Percentiles rank a stretch among this genome's conserved stretches.
These are phyloP conservation scores for Ceramica pisi DNA, from an alignment of 2,888 invertebrate species.

Conservation along the genomic window DNA sequence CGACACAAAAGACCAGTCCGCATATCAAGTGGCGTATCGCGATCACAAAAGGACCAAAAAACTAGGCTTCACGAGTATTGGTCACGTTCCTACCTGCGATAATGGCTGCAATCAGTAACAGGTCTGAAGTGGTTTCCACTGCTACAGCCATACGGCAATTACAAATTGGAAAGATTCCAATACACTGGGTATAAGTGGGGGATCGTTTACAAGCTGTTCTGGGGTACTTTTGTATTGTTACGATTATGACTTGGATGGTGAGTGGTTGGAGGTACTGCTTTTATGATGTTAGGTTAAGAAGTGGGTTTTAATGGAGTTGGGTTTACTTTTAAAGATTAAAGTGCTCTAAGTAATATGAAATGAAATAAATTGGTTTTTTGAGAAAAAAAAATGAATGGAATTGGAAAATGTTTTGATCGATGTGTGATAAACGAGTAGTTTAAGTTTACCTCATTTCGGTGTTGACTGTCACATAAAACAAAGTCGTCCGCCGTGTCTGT, in stretches of 20 bases:
- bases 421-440: too few relatives aligned
- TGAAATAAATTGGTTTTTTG: too few relatives aligned
- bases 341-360: too few relatives aligned
- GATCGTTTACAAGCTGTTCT: conserved; percentile 44
- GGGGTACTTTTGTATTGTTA: conserved; percentile 46
- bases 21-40: conserved; percentile 28
- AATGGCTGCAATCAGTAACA: conserved; percentile 56
- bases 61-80: conserved; percentile 36
- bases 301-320: conserved; percentile 10
- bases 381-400: too few relatives aligned
- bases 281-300: conserved; percentile 1
- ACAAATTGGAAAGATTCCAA: conserved; percentile 63
- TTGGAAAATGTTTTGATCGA: too few relatives aligned
- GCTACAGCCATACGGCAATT: conserved; percentile 47
- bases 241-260: conserved; percentile 28
- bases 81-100: conserved; percentile 55
- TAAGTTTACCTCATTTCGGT: too few relatives aligned
- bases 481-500: too few relatives aligned
- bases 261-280: neutral
- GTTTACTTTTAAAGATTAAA: neutral
- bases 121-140: conserved; percentile 49
- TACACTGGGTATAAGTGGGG: conserved; percentile 40
- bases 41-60: conserved; percentile 29
- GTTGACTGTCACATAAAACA: too few relatives aligned
- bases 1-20: conserved; percentile 16